Evolutionary conservation across 2,113 vertebrate genomes (phyloP), one percentile per base, ranked within the genome.

Genomic region (Amia ocellicauda): DNA sequence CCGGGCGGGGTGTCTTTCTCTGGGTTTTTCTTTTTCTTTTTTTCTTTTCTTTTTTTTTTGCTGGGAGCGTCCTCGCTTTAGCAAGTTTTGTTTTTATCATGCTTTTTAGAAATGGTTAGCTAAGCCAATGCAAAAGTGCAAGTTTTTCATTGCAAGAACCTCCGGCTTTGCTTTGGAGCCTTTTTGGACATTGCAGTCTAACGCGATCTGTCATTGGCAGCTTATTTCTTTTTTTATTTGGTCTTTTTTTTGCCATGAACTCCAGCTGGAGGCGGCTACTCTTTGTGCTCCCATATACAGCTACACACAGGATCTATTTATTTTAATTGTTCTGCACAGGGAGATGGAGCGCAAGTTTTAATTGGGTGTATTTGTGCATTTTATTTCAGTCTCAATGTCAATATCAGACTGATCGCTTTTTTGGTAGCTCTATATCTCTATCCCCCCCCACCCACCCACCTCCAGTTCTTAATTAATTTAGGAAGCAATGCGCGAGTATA

Each of bases 401-500:
- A 77, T 70, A 64, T 67, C 64, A 74, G 74, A 72, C 57, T 81
- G 74, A 71, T 58, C 43, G 63, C 55, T 63, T 52, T 71, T 69
- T 57, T 61, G 52, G 57, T 42, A 17, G 27, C 28, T 69, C 60
- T 67, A 70, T 61, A 69, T 75, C 75, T 69, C n/a, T n/a, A n/a
- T n/a, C n/a, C n/a, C n/a, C n/a, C n/a, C n/a, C n/a, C n/a, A n/a
- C n/a, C n/a, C n/a, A n/a, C n/a, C n/a, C n/a, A 69, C 59, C 28
- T 49, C 23, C 27, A 36, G 17, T 40, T 58, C 13, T 36, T 41
- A 45, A 43, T 26, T 19, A 29, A 60, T 42, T 49, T 31, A 27
- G 74, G 81, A 73, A 85, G 88, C 87, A 77, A 97, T 97, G 94
- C 92, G 94, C 72, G 94, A 97, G 91, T 97, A 96, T 77, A 97